Evolutionary conservation across 1,140 invertebrate genomes (phyloP).

Genomic region (Trachelipus rathkii): DNA sequence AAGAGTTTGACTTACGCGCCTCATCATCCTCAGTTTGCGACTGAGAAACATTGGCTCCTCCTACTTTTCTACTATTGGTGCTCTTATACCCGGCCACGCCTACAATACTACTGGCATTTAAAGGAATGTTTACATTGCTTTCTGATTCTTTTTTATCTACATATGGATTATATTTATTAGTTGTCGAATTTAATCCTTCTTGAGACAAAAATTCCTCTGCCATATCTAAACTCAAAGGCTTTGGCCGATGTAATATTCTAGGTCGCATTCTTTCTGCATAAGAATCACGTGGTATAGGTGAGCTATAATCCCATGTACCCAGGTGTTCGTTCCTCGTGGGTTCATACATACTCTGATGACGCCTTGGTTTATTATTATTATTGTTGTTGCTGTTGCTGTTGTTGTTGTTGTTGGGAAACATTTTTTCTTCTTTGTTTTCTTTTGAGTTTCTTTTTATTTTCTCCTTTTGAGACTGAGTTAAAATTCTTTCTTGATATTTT

Average conservation of each 20-base stretch:
- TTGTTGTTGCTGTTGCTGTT: neutral
- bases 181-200: slow-evolving; percentile 30
- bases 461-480: too few relatives aligned
- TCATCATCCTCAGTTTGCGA: neutral
- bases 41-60: neutral
- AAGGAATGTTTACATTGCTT: slow-evolving; percentile 16
- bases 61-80: neutral
- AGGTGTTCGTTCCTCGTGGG: neutral
- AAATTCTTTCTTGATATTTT: too few relatives aligned
- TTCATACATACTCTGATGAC: slow-evolving; percentile 33
- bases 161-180: neutral
- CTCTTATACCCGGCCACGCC: neutral
- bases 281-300: neutral
- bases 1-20: neutral
- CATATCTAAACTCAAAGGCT: slow-evolving; percentile 34
- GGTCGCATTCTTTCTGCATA: neutral
- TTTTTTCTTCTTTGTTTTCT: neutral
- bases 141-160: slow-evolving; percentile 5
- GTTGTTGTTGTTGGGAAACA: slow-evolving; percentile 1
- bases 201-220: slow-evolving; percentile 36
- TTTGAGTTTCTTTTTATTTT: neutral
- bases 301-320: neutral
- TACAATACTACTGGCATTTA: neutral
- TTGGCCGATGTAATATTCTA: slow-evolving; percentile 21
- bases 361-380: slow-evolving; percentile 13